Evolutionary conservation across 2,797 vertebrate genomes (phyloP).

Genomic region (Rhinatrema bivittatum): DNA sequence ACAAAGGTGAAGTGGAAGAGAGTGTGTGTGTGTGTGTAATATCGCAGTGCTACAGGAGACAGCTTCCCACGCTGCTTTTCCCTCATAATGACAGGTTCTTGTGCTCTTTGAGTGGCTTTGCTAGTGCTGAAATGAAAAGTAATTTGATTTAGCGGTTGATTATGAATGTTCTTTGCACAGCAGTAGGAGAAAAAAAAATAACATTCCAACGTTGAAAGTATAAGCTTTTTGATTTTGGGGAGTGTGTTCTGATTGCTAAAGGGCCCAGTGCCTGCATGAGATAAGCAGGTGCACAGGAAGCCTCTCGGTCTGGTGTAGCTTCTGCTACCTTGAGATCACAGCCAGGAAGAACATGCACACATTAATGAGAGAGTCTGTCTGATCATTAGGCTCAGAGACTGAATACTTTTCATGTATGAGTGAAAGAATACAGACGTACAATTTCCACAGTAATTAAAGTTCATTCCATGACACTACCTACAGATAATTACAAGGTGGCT

Average conservation of each 20-base stretch:
- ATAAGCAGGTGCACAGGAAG: too few relatives aligned
- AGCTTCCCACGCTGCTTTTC: background rate
- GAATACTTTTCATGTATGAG: slow-evolving; percentile 38
- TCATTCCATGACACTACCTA: slow-evolving; percentile 72
- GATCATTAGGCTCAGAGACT: slow-evolving; percentile 37
- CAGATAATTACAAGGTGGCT: slow-evolving; percentile 70
- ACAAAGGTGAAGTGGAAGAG: background rate
- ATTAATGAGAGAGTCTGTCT: background rate
- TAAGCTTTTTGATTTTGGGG: slow-evolving; percentile 4
- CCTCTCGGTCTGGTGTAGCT: too few relatives aligned
- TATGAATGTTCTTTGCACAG: slow-evolving; percentile 13
- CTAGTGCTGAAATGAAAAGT: slow-evolving; percentile 4
- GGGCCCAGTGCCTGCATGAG: too few relatives aligned
- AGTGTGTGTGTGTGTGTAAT: slow-evolving; percentile 4
- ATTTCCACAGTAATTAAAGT: slow-evolving; percentile 69
- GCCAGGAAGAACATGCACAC: slow-evolving; percentile 1
- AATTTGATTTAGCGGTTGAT: slow-evolving; percentile 14
- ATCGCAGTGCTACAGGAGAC: slow-evolving; percentile 2
- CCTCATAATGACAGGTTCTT: slow-evolving; percentile 1
- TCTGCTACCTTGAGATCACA: too few relatives aligned
- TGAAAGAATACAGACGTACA: slow-evolving; percentile 53
- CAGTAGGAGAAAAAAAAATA: slow-evolving; percentile 3
- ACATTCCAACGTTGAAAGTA: slow-evolving; percentile 6
- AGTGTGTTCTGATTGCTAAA: too few relatives aligned
- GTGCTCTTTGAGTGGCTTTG: slow-evolving; percentile 9